These are phyloP conservation scores for Drosophila neocordata DNA, from an alignment of 1,140 invertebrate species.

Conservation along the genomic window DNA sequence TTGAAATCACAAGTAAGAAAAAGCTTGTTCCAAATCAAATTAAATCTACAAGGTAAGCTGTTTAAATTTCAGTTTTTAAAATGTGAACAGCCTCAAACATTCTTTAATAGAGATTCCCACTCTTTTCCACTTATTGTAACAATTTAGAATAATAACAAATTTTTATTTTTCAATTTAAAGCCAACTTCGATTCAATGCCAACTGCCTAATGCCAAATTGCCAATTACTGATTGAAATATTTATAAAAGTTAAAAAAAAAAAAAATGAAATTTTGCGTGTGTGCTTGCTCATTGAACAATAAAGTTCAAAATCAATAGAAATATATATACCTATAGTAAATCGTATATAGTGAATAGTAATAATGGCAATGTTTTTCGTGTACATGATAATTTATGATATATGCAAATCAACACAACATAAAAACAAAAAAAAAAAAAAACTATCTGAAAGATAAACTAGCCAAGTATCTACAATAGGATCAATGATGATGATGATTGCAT, in stretches of 20 bases:
- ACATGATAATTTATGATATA: conserved; percentile 31
- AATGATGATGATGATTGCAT: conserved; percentile 9
- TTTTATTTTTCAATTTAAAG: too few relatives aligned
- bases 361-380: conserved; percentile 25
- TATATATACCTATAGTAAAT: conserved; percentile 7
- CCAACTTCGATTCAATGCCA: background rate
- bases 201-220: conserved; percentile 9
- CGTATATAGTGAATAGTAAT: background rate
- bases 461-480: conserved; percentile 9
- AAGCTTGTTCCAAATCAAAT: too few relatives aligned
- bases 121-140: too few relatives aligned
- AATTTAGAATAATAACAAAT: too few relatives aligned
- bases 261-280: conserved; percentile 1
- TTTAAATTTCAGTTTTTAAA: too few relatives aligned
- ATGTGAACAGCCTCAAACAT: too few relatives aligned
- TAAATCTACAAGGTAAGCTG: too few relatives aligned
- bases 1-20: too few relatives aligned
- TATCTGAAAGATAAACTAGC: conserved; percentile 11
- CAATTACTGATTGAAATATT: conserved; percentile 31
- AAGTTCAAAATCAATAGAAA: conserved; percentile 42
- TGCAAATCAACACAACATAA: background rate
- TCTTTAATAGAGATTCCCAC: too few relatives aligned
- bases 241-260: conserved; percentile 16
- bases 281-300: conserved; percentile 41
- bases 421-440: conserved; percentile 13